Evolutionary conservation across 1,140 invertebrate genomes (phyloP), one percentile per base, ranked within the genome.

Genomic region (Rhopalosiphum padi): DNA sequence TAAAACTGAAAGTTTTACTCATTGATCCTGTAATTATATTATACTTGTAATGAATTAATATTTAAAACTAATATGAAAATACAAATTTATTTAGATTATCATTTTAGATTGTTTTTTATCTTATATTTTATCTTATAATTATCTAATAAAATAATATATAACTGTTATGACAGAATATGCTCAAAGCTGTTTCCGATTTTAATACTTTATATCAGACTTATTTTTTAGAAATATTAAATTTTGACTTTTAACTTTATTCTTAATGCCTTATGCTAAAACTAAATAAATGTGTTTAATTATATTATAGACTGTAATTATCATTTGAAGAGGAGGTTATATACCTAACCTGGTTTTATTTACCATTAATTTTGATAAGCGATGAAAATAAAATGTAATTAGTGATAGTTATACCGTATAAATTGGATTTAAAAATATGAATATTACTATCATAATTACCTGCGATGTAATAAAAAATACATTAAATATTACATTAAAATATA

Each of bases 401-500:
- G 85, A 25, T 43, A 46, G 85, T 87, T 48, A n/a, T 43, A 87
- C n/a, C n/a, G 5, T 87, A 21, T 46, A 25, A 30, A 30, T 87
- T 87, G 3, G 41, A 43, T 48, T n/a, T 46, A 5, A 87, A 87
- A 87, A 46, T 46, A 87, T 87, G 11, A 25, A 46, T 46, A 46
- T 25, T 37, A 43, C 41, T 43, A 43, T 85, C 83, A 23, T 85
- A 23, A 25, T 85, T 41, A 43, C 23, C 22, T 30, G 23, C 23
- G 9, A 30, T 86, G 37, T 43, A 86, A 86, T 43, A 86, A 43
- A 86, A 35, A 43, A 86, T 83, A 8, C 35, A 83, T 83, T 83
- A 37, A 77, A 83, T 83, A 83, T 83, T 83, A 83, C 2, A 83
- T 83, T 37, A 83, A 83, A 43, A 85, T n/a, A 68, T 68, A 68